Conservation (phyloP, 2,113 vertebrate genomes). For the Neotoma lepida region DNA sequence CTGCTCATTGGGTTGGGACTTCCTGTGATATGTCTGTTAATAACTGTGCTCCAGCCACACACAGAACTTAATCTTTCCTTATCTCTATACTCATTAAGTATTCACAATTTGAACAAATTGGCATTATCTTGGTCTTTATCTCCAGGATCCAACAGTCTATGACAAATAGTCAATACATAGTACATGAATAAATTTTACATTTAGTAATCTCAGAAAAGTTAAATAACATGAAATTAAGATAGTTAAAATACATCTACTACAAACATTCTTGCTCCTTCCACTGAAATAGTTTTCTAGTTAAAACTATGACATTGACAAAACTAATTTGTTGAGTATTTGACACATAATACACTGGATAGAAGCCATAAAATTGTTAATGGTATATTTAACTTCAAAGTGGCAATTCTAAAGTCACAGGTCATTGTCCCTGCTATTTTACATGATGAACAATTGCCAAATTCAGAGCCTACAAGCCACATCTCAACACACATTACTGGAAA, state of each 20-base stretch:
- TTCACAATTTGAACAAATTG: constrained; percentile 14
- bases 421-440: constrained; percentile 57
- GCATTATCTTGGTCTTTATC: constrained; percentile 2
- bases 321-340: constrained; percentile 54
- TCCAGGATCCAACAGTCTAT: background rate
- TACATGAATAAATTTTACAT: constrained; percentile 20
- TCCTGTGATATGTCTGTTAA: background rate
- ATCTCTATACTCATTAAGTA: background rate
- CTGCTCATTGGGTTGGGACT: background rate
- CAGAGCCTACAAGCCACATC: background rate
- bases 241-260: constrained; percentile 40
- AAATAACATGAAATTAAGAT: constrained; percentile 35
- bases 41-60: background rate
- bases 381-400: constrained; percentile 43
- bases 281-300: constrained; percentile 58
- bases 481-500: background rate
- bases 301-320: constrained; percentile 48
- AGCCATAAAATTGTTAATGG: constrained; percentile 37
- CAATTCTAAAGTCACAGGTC: constrained; percentile 39
- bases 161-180: constrained; percentile 38
- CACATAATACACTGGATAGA: background rate
- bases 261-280: background rate
- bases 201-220: constrained; percentile 11
- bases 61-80: background rate
- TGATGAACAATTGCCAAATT: constrained; percentile 13